Conservation (phyloP, 2,797 vertebrate genomes). For the Semotilus atromaculatus region DNA sequence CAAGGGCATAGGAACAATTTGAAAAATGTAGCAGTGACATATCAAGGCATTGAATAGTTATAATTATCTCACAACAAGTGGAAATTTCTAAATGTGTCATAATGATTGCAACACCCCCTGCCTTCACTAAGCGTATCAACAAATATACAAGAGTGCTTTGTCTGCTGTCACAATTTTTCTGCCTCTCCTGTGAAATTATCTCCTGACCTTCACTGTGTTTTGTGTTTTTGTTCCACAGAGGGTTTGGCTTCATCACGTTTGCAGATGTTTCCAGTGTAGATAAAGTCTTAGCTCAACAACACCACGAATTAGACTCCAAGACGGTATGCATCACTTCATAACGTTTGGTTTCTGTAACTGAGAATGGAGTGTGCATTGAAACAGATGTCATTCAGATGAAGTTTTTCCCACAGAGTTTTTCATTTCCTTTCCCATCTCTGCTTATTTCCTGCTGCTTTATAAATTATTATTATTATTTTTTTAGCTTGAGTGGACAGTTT, state of each 20-base stretch:
- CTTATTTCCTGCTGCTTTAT: conserved; percentile 42
- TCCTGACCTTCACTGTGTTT: conserved; percentile 36
- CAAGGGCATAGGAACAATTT: neutral
- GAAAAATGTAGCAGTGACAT: neutral
- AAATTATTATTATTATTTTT: neutral
- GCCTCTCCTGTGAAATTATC: conserved; percentile 31
- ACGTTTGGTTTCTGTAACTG: neutral
- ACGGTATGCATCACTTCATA: conserved; percentile 85
- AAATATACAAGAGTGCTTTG: conserved; percentile 2
- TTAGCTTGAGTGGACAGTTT: conserved; percentile 28
- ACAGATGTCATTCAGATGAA: conserved; percentile 20
- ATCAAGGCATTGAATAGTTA: conserved; percentile 12
- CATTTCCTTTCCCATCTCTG: conserved; percentile 37
- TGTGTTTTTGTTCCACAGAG: conserved; percentile 82
- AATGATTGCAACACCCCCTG: conserved; percentile 14
- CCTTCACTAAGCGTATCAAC: conserved; percentile 3
- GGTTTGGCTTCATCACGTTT: conserved; percentile 98
- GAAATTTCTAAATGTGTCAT: neutral
- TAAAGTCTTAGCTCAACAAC: conserved; percentile 99
- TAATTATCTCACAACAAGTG: conserved; percentile 17
- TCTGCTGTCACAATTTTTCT: conserved; percentile 25
- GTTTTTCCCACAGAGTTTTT: conserved; percentile 33
- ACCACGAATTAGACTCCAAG: conserved; percentile 99
- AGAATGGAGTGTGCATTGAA: conserved; percentile 4
- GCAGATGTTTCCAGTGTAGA: conserved; percentile 98